Conservation (phyloP, 2,113 vertebrate species). For the Climacteris rufus region DNA sequence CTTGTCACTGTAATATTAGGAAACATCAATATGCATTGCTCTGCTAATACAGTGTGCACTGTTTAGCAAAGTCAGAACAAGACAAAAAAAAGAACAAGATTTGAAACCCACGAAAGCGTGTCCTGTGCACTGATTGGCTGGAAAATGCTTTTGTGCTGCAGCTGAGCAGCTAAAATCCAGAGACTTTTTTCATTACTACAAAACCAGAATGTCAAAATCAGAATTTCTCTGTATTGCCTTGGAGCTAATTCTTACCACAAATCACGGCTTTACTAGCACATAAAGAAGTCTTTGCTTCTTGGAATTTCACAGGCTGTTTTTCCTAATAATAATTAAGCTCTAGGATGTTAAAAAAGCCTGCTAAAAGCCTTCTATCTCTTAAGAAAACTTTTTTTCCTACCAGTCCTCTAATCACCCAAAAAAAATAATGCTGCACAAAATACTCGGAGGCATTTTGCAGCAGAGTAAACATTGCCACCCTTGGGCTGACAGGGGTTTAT, state of each 20-base stretch:
- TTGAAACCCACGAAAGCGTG: constrained; percentile 41
- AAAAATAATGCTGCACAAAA: background rate
- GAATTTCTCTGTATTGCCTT: background rate
- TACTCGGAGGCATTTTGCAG: background rate
- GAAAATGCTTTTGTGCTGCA: constrained; percentile 1
- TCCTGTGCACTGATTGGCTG: background rate
- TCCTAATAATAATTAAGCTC: background rate
- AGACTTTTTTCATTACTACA: background rate
- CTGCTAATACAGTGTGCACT: constrained; percentile 10
- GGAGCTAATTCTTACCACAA: background rate
- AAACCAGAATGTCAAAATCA: background rate
- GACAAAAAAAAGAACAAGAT: constrained; percentile 28
- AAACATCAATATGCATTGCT: constrained; percentile 44
- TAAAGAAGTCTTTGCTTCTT: background rate
- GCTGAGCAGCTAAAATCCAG: background rate
- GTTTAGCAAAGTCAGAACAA: constrained; percentile 51
- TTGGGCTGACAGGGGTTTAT: background rate
- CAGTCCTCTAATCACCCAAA: background rate
- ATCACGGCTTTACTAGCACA: background rate
- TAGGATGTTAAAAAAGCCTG: background rate
- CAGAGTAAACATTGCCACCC: background rate
- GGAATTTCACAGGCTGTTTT: background rate
- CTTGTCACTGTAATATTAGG: constrained; percentile 19
- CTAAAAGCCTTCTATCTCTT: background rate
- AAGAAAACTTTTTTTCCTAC: background rate